Percentiles rank a stretch among this genome's conserved stretches.
Evolutionary conservation across 2,888 invertebrate genomes (phyloP).

Genomic region (Pseudococcus jackbeardsleyi): DNA sequence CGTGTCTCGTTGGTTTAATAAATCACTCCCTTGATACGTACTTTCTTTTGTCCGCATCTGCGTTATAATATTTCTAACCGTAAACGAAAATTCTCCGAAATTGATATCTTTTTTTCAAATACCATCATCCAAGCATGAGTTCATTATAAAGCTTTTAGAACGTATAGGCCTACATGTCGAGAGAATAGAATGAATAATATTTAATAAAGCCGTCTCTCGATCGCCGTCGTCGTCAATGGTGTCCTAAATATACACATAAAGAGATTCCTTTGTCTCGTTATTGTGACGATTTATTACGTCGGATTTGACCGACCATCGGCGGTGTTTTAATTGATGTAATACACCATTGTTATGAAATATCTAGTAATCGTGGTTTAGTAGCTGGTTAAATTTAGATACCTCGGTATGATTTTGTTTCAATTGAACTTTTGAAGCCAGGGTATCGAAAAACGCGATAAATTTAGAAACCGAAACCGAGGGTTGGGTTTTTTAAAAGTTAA

Average conservation of each 20-base stretch:
- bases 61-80: too few species aligned
- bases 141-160: too few species aligned
- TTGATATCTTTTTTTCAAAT: not conserved
- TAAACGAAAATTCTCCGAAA: not conserved
- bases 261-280: slow-evolving; percentile 6
- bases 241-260: not conserved
- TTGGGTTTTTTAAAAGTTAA: not conserved
- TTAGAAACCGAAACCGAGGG: not conserved
- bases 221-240: not conserved
- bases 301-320: not conserved
- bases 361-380: not conserved
- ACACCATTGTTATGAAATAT: not conserved
- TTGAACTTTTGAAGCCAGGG: not conserved
- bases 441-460: too few species aligned
- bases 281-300: not conserved
- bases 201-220: not conserved
- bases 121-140: not conserved
- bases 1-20: not conserved
- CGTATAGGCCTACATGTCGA: not conserved
- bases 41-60: too few species aligned
- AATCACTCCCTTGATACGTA: too few species aligned
- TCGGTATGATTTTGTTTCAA: not conserved
- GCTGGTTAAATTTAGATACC: not conserved
- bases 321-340: not conserved
- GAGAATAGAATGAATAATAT: not conserved